Evolutionary conservation across 2,888 invertebrate genomes (phyloP), one percentile per base, ranked within the genome.

Genomic region (Pterobdella sp.): DNA sequence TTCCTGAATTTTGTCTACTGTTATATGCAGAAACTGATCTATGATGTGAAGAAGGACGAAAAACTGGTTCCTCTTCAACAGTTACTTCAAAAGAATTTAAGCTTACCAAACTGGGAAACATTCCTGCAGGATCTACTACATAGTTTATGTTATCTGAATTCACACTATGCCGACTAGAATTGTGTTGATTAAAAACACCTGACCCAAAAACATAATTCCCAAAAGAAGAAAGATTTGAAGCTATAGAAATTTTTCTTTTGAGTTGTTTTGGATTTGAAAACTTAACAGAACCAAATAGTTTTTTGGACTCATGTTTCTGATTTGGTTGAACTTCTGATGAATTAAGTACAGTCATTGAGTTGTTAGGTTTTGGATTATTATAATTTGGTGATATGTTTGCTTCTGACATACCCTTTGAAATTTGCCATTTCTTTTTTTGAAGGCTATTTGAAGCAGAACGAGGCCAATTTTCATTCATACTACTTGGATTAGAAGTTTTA

Each of bases 171-270:
- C 63, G 32, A 60, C 71, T 71, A 2, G 63, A 2, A 1, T 60
- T 32, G 1, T 60, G 71, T 32, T 60, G 63, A n/a, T 60, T 32
- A n/a, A 71, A 71, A 22, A 71, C 26, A 1, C 34, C 56, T 0
- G 71, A 71, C 36, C 71, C 71, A n/a, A 71, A 63, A 26, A 71
- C 63, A n/a, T 71, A 71, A n/a, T 67, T 67, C 7, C 67, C 67
- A 29, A 67, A 7, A 35, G 32, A 67, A n/a, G 71, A 71, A n/a
- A 71, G 63, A 34, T 71, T 71, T 7, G 71, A 71, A 7, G 71
- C n/a, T 32, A 71, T 63, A 26, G 71, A 71, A 18, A 32, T 71
- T 31, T 71, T 71, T 34, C 71, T 60, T 34, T 36, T 63, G 35
- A 71, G 35, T 3, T 49, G 32, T 1, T 52, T 52, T 32, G 18